These are phyloP conservation scores for Cryptomyrus ogoouensis DNA, from an alignment of 2,113 vertebrate species.

Conservation along the genomic window DNA sequence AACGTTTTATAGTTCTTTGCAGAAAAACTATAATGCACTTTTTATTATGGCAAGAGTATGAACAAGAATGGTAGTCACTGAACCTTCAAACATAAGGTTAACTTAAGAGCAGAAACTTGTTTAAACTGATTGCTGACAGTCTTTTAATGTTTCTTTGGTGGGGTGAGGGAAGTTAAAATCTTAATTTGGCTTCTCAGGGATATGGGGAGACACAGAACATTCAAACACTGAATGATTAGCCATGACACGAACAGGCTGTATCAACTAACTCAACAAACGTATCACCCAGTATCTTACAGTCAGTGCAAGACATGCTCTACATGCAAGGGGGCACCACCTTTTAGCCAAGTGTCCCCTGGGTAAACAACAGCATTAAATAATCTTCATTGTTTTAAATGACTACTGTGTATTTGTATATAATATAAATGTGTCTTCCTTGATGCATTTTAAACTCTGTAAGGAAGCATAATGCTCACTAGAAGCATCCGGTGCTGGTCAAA, in stretches of 20 bases:
- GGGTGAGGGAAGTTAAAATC: background rate
- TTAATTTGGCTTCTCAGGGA: background rate
- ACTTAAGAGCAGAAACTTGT: background rate
- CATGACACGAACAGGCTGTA: background rate
- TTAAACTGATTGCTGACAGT: background rate
- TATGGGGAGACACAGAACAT: background rate
- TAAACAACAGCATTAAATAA: background rate
- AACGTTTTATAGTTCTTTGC: background rate
- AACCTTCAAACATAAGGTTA: background rate
- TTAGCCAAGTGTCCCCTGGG: background rate
- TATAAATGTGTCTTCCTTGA: background rate
- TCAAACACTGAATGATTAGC: background rate
- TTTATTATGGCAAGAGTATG: background rate
- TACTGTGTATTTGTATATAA: background rate
- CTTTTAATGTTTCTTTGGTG: background rate
- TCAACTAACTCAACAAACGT: background rate
- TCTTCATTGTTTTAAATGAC: background rate
- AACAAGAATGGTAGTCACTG: background rate
- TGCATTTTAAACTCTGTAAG: background rate
- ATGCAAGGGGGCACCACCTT: background rate
- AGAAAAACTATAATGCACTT: background rate
- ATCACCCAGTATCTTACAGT: background rate
- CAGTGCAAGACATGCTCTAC: background rate
- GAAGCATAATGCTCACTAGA: background rate
- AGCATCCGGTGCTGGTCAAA: background rate